phyloP scores from a whole-genome alignment of 2,113 vertebrate species.

The Serilophus lunatus region DNA sequence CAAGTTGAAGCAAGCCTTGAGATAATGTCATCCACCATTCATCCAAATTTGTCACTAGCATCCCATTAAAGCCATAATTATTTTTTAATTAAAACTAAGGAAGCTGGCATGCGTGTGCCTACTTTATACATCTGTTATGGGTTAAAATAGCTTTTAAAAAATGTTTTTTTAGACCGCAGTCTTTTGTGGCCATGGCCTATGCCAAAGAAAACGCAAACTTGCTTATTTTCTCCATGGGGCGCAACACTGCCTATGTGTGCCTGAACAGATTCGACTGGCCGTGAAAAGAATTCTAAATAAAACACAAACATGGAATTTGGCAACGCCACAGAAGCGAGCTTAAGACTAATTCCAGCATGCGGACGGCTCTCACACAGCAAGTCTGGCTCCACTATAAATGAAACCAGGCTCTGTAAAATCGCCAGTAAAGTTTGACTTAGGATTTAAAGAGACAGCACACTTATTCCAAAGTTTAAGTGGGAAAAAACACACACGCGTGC shows the following conservation, averaged over 20 bases:
- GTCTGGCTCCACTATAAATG: conserved; percentile 92
- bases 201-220: conserved; percentile 85
- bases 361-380: conserved; percentile 84
- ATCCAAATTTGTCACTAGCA: conserved; percentile 83
- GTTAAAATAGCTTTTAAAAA: conserved; percentile 85
- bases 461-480: conserved; percentile 40
- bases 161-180: conserved; percentile 80
- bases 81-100: conserved; percentile 88
- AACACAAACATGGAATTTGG: conserved; percentile 88
- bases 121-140: conserved; percentile 85
- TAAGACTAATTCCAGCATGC: conserved; percentile 86
- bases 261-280: conserved; percentile 83
- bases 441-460: conserved; percentile 82
- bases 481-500: neutral
- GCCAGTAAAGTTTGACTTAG: conserved; percentile 82
- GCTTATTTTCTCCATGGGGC: conserved; percentile 84
- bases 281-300: conserved; percentile 89
- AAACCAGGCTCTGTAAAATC: conserved; percentile 91
- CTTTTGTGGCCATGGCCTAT: conserved; percentile 81
- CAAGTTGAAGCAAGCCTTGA: conserved; percentile 74
- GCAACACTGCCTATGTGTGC: conserved; percentile 81
- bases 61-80: conserved; percentile 83
- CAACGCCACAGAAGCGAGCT: conserved; percentile 84
- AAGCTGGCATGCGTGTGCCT: conserved; percentile 79
- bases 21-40: conserved; percentile 83